Percentiles rank a stretch among this genome's conserved stretches.
Conservation (phyloP, 2,113 vertebrate genomes). For the Sigmodon hispidus region DNA sequence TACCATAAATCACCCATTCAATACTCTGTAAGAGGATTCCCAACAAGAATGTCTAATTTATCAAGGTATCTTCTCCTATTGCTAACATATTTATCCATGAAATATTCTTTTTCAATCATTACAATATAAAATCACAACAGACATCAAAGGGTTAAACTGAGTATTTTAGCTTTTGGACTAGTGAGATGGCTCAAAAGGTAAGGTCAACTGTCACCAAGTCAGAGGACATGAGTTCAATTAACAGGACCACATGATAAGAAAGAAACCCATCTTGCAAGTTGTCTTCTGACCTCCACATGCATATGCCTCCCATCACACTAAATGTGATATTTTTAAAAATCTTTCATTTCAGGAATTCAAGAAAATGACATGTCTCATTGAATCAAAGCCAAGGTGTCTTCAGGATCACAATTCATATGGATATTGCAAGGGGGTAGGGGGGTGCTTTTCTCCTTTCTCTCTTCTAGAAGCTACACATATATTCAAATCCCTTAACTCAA, state of each 20-base stretch:
- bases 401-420: neutral
- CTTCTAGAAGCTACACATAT: neutral
- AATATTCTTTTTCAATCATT: neutral
- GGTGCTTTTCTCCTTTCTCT: neutral
- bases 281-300: neutral
- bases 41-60: neutral
- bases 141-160: neutral
- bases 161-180: neutral
- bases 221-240: neutral
- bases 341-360: neutral
- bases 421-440: neutral
- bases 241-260: neutral
- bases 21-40: neutral
- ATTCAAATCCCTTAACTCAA: neutral
- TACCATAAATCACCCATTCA: neutral
- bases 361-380: neutral
- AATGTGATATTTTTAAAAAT: neutral
- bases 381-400: neutral
- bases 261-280: neutral
- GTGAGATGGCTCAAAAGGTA: neutral
- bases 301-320: neutral
- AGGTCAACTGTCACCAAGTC: neutral
- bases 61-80: neutral
- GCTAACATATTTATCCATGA: neutral
- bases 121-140: neutral